Base-by-base conservation (phyloP, 2,888 invertebrate species). In the Aphelenchoides bicaudatus region DNA sequence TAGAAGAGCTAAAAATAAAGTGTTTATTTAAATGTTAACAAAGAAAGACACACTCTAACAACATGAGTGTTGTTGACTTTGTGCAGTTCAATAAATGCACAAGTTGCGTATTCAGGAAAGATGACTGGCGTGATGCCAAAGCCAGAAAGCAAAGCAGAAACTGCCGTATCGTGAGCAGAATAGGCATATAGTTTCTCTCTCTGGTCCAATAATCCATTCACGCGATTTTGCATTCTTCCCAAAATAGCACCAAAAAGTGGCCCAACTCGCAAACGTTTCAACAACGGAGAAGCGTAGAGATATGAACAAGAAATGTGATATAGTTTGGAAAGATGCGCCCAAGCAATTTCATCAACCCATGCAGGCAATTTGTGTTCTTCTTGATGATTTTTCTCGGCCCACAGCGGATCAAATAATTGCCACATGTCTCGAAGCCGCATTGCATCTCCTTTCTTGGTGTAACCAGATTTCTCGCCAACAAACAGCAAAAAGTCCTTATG, bases 81-180 rank as follows among this genome's bases (percentile, higher is more conserved):
- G 52, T 78, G 74, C 64, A 78, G 57, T 57, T 78, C 78, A 19
- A 78, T 50, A 16, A 78, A 59, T 13, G 73, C 58, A 16, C 61
- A 58, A 3, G 74, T 69, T 5, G 75, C 72, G 56, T 78, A 78
- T 30, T 67, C 65, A 2, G 78, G 78, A 30, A 70, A 73, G 1
- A 63, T 51, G n/a, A 58, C 56, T 27, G 71, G 70, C 59, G 64
- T 62, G n/a, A 72, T 59, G 5, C 70, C 73, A 30, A 78, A 57
- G 0, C 74, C 71, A 0, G 73, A 57, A 5, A 78, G 65, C 5
- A 75, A 46, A 1, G 74, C 75, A 23, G 72, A 66, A 2, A 77
- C 63, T 8, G 76, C 70, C 0, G 75, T 70, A 56, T 76, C 76
- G 61, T 76, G 76, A 71, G 74, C 77, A 0, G 77, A 78, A 43